These are phyloP conservation scores for Microdon myrmicae DNA, from an alignment of 2,888 invertebrate genomes.

Conservation along the genomic window DNA sequence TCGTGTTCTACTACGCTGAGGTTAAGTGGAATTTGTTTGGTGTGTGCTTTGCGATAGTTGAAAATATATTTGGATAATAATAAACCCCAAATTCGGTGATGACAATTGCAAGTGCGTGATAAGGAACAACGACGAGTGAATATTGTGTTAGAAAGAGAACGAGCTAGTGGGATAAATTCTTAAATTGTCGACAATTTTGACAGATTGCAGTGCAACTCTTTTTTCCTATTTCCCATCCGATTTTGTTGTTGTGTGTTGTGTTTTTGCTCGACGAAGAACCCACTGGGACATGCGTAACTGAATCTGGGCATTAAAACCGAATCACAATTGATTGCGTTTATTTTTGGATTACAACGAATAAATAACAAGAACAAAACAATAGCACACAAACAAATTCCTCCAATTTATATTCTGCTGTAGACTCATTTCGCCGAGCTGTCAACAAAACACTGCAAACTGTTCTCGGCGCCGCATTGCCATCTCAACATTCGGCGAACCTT, in stretches of 20 bases:
- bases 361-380: conserved; percentile 10
- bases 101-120: conserved; percentile 26
- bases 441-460: background rate
- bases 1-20: conserved; percentile 38
- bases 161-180: conserved; percentile 16
- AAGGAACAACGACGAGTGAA: conserved; percentile 31
- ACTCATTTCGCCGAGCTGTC: conserved; percentile 18
- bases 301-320: conserved; percentile 36
- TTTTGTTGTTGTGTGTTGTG: no score
- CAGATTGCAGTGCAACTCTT: conserved; percentile 34
- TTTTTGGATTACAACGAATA: conserved; percentile 54
- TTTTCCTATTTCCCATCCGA: no score
- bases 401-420: conserved; percentile 8
- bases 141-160: conserved; percentile 42
- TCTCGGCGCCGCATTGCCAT: background rate
- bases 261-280: conserved; percentile 20
- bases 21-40: conserved; percentile 16
- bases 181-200: conserved; percentile 30
- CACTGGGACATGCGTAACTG: conserved; percentile 52
- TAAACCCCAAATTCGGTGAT: conserved; percentile 13
- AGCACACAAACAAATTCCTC: conserved; percentile 12
- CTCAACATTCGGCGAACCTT: conserved; percentile 10
- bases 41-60: conserved; percentile 19
- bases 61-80: conserved; percentile 14
- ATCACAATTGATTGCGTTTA: conserved; percentile 54